Conservation (phyloP, 1,140 invertebrate genomes). For the Gonatopus flavifemur region DNA sequence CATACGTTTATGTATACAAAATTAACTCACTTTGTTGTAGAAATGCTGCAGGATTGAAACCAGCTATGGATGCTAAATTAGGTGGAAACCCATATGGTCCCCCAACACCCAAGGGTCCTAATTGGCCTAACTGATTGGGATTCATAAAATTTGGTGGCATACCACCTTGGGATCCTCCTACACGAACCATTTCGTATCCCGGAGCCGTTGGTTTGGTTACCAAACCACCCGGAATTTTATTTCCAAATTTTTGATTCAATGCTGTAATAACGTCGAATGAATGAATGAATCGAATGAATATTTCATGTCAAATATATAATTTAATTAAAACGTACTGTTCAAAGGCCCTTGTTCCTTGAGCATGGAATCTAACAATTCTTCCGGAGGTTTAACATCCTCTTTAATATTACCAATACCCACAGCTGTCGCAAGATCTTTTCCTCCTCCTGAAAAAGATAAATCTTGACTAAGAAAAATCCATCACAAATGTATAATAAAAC, state of each 20-base stretch:
- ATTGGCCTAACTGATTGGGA: conserved; percentile 38
- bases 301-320: not conserved
- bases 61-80: conserved; percentile 39
- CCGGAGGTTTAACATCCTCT: conserved; percentile 36
- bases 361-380: conserved; percentile 16
- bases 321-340: conserved; percentile 27
- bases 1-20: too few relatives aligned
- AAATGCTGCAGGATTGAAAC: conserved; percentile 70
- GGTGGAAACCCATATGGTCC: conserved; percentile 31
- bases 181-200: conserved; percentile 57
- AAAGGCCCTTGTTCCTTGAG: conserved; percentile 38
- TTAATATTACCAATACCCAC: conserved; percentile 61
- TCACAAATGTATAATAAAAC: too few relatives aligned
- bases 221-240: conserved; percentile 58
- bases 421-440: conserved; percentile 76
- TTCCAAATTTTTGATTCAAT: conserved; percentile 43
- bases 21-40: conserved; percentile 75
- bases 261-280: conserved; percentile 16
- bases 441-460: conserved; percentile 65
- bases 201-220: conserved; percentile 57
- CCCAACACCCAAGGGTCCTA: conserved; percentile 37
- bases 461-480: too few relatives aligned
- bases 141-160: conserved; percentile 32
- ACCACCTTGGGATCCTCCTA: conserved; percentile 48
- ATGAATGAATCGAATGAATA: not conserved